These are phyloP conservation scores for Xiphorhynchus elegans DNA, from an alignment of 2,113 vertebrate species.

Conservation along the genomic window DNA sequence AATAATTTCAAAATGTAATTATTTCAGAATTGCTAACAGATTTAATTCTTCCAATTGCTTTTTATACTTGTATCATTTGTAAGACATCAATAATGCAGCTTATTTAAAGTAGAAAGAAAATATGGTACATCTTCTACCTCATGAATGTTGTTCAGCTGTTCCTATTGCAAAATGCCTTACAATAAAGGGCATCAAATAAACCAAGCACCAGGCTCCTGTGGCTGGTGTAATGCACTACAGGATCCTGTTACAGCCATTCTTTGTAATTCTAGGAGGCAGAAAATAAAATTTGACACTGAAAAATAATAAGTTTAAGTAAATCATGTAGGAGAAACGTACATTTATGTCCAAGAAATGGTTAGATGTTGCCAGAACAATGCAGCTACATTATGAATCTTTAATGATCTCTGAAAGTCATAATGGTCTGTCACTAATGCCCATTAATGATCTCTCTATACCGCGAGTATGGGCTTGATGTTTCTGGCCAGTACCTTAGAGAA, in stretches of 20 bases:
- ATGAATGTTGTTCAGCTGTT: slow-evolving; percentile 54
- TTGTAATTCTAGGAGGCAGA: slow-evolving; percentile 87
- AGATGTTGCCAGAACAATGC: slow-evolving; percentile 85
- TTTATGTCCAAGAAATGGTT: slow-evolving; percentile 76
- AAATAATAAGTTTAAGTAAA: slow-evolving; percentile 84
- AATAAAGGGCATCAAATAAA: slow-evolving; percentile 47
- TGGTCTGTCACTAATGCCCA: slow-evolving; percentile 98
- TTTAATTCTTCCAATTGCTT: slow-evolving; percentile 51
- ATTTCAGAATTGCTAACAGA: slow-evolving; percentile 31
- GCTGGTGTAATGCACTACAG: slow-evolving; percentile 76
- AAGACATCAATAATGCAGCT: slow-evolving; percentile 63
- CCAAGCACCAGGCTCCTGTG: slow-evolving; percentile 42
- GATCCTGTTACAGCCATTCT: slow-evolving; percentile 90
- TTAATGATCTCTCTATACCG: slow-evolving; percentile 94
- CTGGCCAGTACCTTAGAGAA: slow-evolving; percentile 87
- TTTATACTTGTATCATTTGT: slow-evolving; percentile 53
- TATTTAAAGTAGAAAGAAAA: slow-evolving; percentile 54
- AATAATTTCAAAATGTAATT: not conserved
- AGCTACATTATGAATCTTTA: slow-evolving; percentile 95
- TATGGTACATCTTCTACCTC: slow-evolving; percentile 28
- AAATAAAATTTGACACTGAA: slow-evolving; percentile 78
- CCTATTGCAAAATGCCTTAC: slow-evolving; percentile 53
- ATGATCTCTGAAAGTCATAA: slow-evolving; percentile 97
- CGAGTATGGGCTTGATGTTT: slow-evolving; percentile 89
- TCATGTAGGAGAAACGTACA: slow-evolving; percentile 68